These are phyloP conservation scores for Lapara coniferarum DNA, from an alignment of 2,888 invertebrate species.

Conservation along the genomic window DNA sequence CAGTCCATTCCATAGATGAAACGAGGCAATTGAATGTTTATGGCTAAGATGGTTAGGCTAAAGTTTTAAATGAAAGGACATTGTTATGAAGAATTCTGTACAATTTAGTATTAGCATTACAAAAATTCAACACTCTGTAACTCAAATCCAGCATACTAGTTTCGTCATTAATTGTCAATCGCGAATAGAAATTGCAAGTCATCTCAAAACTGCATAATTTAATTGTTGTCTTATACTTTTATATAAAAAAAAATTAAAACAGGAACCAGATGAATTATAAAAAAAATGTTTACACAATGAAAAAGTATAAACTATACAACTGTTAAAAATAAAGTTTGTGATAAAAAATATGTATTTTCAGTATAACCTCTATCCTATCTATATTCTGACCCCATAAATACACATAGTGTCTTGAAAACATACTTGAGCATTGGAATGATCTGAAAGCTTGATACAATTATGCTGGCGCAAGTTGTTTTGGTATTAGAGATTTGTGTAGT, in stretches of 20 bases:
- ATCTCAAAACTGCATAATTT: neutral
- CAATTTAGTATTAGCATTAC: neutral
- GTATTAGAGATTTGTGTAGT: conserved; percentile 6
- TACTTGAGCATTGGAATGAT: conserved; percentile 10
- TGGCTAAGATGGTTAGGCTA: neutral
- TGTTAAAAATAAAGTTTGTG: conserved; percentile 74
- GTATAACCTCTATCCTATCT: conserved; percentile 52
- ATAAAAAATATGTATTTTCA: conserved; percentile 73
- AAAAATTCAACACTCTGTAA: neutral
- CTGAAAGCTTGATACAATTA: neutral
- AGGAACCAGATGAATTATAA: conserved; percentile 11
- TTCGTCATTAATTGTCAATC: conserved; percentile 5
- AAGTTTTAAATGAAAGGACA: neutral
- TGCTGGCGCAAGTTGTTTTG: conserved; percentile 9
- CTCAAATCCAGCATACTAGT: neutral
- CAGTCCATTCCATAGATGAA: neutral
- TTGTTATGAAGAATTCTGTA: conserved; percentile 11
- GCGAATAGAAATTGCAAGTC: conserved; percentile 8
- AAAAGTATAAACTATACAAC: conserved; percentile 39
- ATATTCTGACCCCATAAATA: conserved; percentile 34
- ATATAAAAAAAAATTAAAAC: neutral
- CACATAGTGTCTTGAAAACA: neutral
- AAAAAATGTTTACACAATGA: conserved; percentile 18
- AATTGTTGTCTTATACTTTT: conserved; percentile 6
- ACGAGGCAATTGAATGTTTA: neutral